Evolutionary conservation across 2,797 vertebrate genomes (phyloP).

Genomic region (Yasuhikotakia modesta): DNA sequence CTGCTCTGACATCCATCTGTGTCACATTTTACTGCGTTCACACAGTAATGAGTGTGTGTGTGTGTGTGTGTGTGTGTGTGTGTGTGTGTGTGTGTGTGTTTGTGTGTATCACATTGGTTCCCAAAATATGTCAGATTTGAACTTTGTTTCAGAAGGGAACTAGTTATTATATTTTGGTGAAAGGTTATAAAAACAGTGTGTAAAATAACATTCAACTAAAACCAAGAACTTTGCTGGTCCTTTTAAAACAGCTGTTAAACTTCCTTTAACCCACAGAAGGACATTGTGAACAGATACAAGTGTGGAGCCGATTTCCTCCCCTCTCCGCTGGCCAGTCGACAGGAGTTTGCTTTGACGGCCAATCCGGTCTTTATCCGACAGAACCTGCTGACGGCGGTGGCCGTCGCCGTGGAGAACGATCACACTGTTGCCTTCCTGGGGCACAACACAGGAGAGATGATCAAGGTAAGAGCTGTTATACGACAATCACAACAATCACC

Average conservation of each 20-base stretch:
- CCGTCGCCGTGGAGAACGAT: conserved; percentile 84
- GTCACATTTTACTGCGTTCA: not conserved
- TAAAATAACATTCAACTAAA: too few species aligned
- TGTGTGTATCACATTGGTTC: too few species aligned
- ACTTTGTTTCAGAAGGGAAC: too few species aligned
- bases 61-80: too few species aligned
- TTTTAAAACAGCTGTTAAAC: too few species aligned
- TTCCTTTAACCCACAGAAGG: conserved; percentile 64
- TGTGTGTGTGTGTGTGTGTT: too few species aligned
- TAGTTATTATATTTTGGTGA: too few species aligned
- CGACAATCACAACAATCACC: not conserved
- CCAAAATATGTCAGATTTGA: too few species aligned
- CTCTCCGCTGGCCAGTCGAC: conserved; percentile 88
- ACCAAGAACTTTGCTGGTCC: too few species aligned
- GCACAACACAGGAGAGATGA: conserved; percentile 84
- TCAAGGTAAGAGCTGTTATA: conserved; percentile 79
- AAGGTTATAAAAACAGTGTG: too few species aligned
- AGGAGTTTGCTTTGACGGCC: conserved; percentile 71
- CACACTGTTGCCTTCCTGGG: conserved; percentile 91
- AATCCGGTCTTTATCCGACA: conserved; percentile 39
- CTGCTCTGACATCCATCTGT: too few species aligned
- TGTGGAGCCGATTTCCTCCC: conserved; percentile 82
- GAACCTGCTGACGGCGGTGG: conserved; percentile 81
- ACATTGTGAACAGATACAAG: conserved; percentile 62
- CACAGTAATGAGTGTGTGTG: too few species aligned